Evolutionary conservation across 2,797 vertebrate genomes (phyloP).

Genomic region (Oreortyx pictus): DNA sequence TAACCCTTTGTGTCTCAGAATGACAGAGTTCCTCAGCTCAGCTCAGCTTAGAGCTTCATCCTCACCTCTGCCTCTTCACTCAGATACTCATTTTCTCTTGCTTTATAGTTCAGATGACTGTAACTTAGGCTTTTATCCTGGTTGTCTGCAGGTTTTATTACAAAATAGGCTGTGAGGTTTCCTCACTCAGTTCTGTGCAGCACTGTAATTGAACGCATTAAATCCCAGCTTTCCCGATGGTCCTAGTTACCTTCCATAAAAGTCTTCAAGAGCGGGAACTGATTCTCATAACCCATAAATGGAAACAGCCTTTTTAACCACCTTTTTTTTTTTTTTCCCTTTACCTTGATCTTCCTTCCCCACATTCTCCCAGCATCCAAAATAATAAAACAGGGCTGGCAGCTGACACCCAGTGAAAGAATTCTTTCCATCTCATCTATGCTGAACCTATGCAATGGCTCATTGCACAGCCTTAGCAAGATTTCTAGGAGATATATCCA

Average conservation of each 20-base stretch:
- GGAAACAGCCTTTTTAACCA: constrained; percentile 8
- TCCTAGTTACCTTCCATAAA: constrained; percentile 17
- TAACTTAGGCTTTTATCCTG: background rate
- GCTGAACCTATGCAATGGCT: background rate
- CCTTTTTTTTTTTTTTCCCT: background rate
- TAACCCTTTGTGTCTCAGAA: background rate
- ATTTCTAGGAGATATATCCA: background rate
- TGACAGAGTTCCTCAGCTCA: background rate
- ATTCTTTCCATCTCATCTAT: background rate
- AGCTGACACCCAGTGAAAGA: constrained; percentile 17
- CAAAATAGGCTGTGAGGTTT: background rate
- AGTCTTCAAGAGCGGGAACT: constrained; percentile 12
- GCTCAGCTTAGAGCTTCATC: background rate
- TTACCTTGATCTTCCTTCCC: constrained; percentile 3
- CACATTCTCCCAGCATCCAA: background rate
- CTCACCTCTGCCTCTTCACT: background rate
- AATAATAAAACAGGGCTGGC: constrained; percentile 6
- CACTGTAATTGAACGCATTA: background rate
- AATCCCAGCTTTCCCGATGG: background rate
- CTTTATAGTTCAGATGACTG: background rate
- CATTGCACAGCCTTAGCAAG: background rate
- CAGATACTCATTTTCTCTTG: background rate
- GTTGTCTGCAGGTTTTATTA: background rate
- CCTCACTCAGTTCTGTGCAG: background rate
- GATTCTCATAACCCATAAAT: constrained; percentile 17